A percentile compares a stretch with the other conserved stretches of the same genome.
Conservation (phyloP, 2,113 vertebrate genomes). For the Phylloscopus trochilus region DNA sequence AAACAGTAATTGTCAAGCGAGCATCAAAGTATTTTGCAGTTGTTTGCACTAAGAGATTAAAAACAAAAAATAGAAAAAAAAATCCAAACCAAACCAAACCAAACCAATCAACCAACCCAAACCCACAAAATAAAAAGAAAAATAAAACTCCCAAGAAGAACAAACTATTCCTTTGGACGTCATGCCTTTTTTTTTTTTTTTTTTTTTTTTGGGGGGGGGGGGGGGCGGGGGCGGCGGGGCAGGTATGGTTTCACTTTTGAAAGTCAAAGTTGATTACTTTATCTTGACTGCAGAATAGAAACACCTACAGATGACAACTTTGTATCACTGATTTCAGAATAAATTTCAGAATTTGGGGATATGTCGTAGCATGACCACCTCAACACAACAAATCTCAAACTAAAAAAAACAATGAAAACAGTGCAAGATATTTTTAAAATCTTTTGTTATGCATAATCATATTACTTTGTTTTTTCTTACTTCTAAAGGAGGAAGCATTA, state of each 20-base stretch:
- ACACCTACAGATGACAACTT: not conserved
- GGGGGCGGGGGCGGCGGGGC: too few species aligned
- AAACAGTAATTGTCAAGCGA: not conserved
- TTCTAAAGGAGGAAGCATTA: constrained; percentile 80
- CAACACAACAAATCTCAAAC: not conserved
- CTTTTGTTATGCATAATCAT: not conserved
- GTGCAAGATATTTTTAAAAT: not conserved
- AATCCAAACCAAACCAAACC: not conserved
- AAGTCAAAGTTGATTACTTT: not conserved
- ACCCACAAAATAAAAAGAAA: not conserved
- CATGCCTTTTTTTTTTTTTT: too few species aligned
- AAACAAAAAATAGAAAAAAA: not conserved
- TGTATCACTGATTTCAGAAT: not conserved
- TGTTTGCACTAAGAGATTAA: not conserved
- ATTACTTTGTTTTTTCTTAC: constrained; percentile 64
- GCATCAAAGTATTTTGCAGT: not conserved
- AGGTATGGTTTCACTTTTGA: not conserved
- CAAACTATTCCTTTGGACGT: not conserved
- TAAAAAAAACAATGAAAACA: not conserved
- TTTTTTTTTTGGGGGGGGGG: too few species aligned
- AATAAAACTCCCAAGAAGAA: not conserved
- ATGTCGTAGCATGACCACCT: not conserved
- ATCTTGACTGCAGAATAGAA: not conserved
- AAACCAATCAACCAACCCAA: not conserved
- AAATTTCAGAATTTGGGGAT: not conserved